Percentiles rank a stretch among this genome's conserved stretches.
Evolutionary conservation across 2,797 vertebrate species (phyloP).

Genomic region (Pseudomugil gertrudae): DNA sequence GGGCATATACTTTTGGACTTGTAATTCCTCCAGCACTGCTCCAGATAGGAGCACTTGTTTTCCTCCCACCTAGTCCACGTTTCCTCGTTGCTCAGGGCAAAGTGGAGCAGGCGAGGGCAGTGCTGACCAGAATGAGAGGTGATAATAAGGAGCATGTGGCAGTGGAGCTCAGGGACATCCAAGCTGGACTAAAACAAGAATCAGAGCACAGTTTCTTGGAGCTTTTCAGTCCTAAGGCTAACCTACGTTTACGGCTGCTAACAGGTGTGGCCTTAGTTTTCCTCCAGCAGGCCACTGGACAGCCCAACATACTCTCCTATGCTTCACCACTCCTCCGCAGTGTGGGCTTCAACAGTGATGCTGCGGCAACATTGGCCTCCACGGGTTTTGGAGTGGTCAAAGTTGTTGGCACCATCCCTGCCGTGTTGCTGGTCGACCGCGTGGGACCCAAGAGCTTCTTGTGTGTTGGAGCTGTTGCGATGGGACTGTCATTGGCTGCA

Average conservation of each 20-base stretch:
- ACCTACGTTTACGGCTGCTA: slow-evolving; percentile 89
- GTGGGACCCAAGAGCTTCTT: slow-evolving; percentile 93
- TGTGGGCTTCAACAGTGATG: slow-evolving; percentile 92
- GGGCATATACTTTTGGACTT: slow-evolving; percentile 92
- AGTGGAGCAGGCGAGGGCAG: slow-evolving; percentile 83
- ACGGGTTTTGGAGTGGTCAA: slow-evolving; percentile 93
- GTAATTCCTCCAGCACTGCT: slow-evolving; percentile 88
- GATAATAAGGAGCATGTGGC: slow-evolving; percentile 71
- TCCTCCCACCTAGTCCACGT: slow-evolving; percentile 92
- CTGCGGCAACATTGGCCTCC: slow-evolving; percentile 92
- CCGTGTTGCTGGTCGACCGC: slow-evolving; percentile 89
- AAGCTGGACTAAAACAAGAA: slow-evolving; percentile 89
- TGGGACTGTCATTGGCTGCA: slow-evolving; percentile 86
- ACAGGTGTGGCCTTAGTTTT: slow-evolving; percentile 89
- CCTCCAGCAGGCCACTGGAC: slow-evolving; percentile 93
- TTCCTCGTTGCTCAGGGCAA: slow-evolving; percentile 89
- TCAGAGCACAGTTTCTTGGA: slow-evolving; percentile 88
- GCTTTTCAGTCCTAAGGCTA: slow-evolving; percentile 88
- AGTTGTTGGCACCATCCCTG: slow-evolving; percentile 89
- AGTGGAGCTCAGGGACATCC: slow-evolving; percentile 87
- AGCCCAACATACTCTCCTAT: slow-evolving; percentile 94
- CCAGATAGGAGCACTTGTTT: slow-evolving; percentile 87
- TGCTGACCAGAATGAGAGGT: slow-evolving; percentile 85
- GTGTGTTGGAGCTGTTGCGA: slow-evolving; percentile 88
- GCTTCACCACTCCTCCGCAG: slow-evolving; percentile 92